Base-by-base conservation (phyloP, 2,797 vertebrate genomes). In the Peromyscus aztecus region DNA sequence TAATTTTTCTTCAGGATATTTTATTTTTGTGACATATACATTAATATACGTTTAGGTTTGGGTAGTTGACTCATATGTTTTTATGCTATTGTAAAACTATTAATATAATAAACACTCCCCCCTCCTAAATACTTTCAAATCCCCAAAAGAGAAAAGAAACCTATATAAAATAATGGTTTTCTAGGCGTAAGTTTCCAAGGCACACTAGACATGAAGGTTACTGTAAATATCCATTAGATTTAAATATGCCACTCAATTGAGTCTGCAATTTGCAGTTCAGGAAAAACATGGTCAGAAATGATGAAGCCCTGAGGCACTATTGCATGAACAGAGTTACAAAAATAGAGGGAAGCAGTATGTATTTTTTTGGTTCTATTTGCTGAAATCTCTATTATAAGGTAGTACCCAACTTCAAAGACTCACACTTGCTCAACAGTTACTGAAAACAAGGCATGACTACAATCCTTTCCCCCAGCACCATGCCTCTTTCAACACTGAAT, bases 231-330 rank as follows among this genome's bases (percentile, higher is more conserved):
- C 34, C 67, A 61, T 84, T 96, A 88, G 81, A 91, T 5, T 89
- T 91, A 94, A 95, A 95, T 89, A 85, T 71, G 34, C 24, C 29
- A 91, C 59, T 96, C 86, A 91, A 27, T 12, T 89, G 77, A 92
- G 46, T 77, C 84, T 97, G 61, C 46, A 87, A 52, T 97, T 89
- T 90, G 11, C 29, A 97, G 85, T 29, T 90, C 95, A 92, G 88
- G 78, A 91, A 65, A 90, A 94, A 96, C 55, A 95, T 91, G 55
- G 52, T 67, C 90, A 94, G 69, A 96, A 97, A 96, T 19, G 14
- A 93, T 84, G 49, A 86, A 87, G 69, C 59, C 78, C 40, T 2
- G 2, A 31, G 95, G 86, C 86, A 96, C 8, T 90, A 76, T 49
- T 40, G 65, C 78, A 84, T 84, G 86, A 95, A 91, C 40, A 84